Base-by-base conservation (phyloP, 2,888 invertebrate genomes). In the Diarsia brunnea region DNA sequence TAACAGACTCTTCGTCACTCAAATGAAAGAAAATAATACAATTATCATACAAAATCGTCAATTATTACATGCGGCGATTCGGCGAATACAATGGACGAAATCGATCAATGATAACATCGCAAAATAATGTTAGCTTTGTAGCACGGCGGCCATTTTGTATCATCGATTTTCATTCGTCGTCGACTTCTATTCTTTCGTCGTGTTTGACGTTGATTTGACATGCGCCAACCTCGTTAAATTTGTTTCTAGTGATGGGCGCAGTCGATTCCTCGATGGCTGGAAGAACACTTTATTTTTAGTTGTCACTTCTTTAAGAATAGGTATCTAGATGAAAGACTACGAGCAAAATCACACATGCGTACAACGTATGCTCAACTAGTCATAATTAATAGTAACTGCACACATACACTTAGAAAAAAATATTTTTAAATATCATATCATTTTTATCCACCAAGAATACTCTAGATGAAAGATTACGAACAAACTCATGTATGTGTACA, bases 111-210 rank as follows among this genome's bases (percentile, higher is more conserved):
- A 1, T 73, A 79, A 16, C 67, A 61, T 51, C 63, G 69, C 14
- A 55, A 19, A 51, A 24, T n/a, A 63, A 7, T 31, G 60, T 55
- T 78, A 55, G 10, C 51, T n/a, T 27, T 27, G 12, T 11, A 75
- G 67, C 79, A 80, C 66, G 80, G 73, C 87, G 21, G 87, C 87
- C 87, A 87, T 87, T 87, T 87, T 87, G 87, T 77, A 75, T 74
- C 61, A 69, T 76, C 27, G 67, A 69, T 73, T 78, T 68, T 58
- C 16, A 19, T 47, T 60, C 45, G 73, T 61, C 51, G 63, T 38
- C 45, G n/a, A n/a, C n/a, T n/a, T n/a, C n/a, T n/a, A n/a, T 51
- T 58, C 47, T 24, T 14, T 19, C 14, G 38, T 27, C 47, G 71
- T 65, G 43, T 47, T 81, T 86, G 86, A 86, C 86, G 86, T 86